Evolutionary conservation across 2,113 vertebrate genomes (phyloP).

Genomic region (Eretmochelys imbricata): DNA sequence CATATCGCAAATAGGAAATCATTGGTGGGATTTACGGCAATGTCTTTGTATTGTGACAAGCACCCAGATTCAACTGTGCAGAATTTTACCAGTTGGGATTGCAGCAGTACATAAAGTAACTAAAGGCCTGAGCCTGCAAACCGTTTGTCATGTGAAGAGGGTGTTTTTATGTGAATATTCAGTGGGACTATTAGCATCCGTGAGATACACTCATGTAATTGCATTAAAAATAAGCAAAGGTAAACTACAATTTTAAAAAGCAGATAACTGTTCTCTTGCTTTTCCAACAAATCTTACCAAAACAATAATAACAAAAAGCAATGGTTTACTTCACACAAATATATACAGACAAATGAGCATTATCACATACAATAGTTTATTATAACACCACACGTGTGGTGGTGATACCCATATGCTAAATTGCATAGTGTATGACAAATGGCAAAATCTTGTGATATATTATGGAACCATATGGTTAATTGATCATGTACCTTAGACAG

Average conservation of each 20-base stretch:
- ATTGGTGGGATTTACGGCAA: constrained; percentile 36
- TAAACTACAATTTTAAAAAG: neutral
- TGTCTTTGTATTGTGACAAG: neutral
- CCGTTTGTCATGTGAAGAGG: neutral
- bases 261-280: neutral
- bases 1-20: constrained; percentile 56
- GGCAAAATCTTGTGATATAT: neutral
- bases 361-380: neutral
- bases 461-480: neutral
- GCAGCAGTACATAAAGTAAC: neutral
- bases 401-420: neutral
- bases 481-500: neutral
- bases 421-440: neutral
- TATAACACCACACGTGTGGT: neutral
- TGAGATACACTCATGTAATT: neutral
- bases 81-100: neutral
- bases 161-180: neutral
- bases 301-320: neutral
- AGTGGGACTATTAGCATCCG: neutral
- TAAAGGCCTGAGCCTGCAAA: neutral
- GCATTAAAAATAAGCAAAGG: neutral
- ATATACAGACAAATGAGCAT: neutral
- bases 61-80: neutral
- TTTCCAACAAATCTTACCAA: neutral
- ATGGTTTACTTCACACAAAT: neutral